Evolutionary conservation across 2,797 vertebrate species (phyloP).

Genomic region (Geotrypetes seraphini): DNA sequence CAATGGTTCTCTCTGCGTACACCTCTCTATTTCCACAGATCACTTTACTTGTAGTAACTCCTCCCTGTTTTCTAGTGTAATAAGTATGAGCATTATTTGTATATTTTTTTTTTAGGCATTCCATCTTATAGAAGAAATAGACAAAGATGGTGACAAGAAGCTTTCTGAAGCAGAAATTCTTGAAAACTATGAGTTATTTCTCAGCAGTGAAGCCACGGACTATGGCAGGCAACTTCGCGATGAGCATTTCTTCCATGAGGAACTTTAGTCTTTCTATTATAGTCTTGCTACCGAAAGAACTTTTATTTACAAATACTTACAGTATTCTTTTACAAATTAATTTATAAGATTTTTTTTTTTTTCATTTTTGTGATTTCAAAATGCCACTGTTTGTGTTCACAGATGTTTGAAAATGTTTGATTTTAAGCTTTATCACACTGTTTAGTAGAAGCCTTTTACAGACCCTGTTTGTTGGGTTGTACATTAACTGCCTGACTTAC

Average conservation of each 20-base stretch:
- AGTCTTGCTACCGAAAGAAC: not conserved
- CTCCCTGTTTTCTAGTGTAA: no score
- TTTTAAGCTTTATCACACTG: no score
- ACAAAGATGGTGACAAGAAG: constrained; percentile 69
- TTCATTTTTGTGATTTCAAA: constrained; percentile 30
- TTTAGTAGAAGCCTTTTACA: no score
- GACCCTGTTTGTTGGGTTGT: no score
- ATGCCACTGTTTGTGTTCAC: constrained; percentile 16
- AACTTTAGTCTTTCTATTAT: constrained; percentile 59
- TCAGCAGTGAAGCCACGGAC: constrained; percentile 93
- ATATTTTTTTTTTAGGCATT: constrained; percentile 54
- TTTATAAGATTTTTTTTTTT: constrained; percentile 27
- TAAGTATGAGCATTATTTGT: no score
- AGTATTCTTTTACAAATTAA: constrained; percentile 16
- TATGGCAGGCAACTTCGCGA: constrained; percentile 85
- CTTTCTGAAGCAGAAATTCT: constrained; percentile 79
- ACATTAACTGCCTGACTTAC: no score
- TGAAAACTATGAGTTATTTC: constrained; percentile 79
- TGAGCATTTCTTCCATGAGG: constrained; percentile 72
- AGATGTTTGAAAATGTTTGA: no score
- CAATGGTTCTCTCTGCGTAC: no score
- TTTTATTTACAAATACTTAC: constrained; percentile 5
- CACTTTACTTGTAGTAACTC: no score
- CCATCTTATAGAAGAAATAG: constrained; percentile 88
- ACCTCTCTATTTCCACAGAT: no score